Evolutionary conservation across 2,113 vertebrate species (phyloP).

Genomic region (Rhagologus leucostigma): DNA sequence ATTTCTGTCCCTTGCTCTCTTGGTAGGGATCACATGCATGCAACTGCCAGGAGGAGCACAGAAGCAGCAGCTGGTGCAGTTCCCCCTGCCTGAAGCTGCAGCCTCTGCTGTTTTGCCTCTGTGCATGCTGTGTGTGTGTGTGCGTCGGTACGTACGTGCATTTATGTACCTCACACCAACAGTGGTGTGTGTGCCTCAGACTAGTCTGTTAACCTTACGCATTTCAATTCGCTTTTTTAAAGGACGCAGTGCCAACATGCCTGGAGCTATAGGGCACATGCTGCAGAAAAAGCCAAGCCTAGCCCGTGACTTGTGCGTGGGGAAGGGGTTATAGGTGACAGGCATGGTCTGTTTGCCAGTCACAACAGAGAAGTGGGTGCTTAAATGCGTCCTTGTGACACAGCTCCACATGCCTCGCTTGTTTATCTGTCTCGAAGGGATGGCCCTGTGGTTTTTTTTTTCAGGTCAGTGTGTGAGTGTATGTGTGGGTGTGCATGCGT

Average conservation of each 20-base stretch:
- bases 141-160: accelerated
- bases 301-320: accelerated
- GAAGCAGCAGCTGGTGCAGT: neutral
- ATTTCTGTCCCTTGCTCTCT: neutral
- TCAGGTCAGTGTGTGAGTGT: neutral
- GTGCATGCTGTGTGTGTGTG: neutral
- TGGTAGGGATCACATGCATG: accelerated
- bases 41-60: accelerated
- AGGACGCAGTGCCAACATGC: neutral
- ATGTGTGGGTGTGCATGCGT: neutral
- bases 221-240: neutral
- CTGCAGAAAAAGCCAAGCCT: neutral
- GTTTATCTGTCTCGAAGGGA: neutral
- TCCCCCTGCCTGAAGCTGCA: neutral
- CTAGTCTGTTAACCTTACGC: neutral
- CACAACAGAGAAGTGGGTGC: neutral
- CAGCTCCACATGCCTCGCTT: neutral
- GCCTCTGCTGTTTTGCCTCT: neutral
- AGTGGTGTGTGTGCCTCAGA: neutral
- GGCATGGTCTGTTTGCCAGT: neutral
- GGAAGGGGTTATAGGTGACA: neutral
- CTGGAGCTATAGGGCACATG: neutral
- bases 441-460: neutral
- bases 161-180: neutral
- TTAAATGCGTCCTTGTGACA: neutral